These are phyloP conservation scores for Lottia scabra DNA, from an alignment of 2,888 invertebrate species.

Conservation along the genomic window DNA sequence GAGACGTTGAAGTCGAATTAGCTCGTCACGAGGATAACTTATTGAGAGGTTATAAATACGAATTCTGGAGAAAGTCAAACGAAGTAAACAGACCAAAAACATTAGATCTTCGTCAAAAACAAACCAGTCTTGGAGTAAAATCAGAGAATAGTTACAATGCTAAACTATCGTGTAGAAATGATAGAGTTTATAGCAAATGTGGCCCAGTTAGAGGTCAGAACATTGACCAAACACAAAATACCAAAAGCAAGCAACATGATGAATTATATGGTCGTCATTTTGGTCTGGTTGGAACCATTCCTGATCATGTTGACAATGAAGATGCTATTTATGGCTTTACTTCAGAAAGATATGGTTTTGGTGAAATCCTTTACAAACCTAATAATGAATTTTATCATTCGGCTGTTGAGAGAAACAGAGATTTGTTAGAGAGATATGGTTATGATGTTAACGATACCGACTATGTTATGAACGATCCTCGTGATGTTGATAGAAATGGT, in stretches of 20 bases:
- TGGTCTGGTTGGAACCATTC: neutral
- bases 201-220: neutral
- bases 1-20: neutral
- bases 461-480: neutral
- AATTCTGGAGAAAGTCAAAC: neutral
- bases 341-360: neutral
- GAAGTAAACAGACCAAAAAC: neutral
- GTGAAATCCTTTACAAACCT: neutral
- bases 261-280: neutral
- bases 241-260: neutral
- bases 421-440: neutral
- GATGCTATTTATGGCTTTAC: neutral
- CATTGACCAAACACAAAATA: neutral
- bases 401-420: neutral
- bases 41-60: neutral
- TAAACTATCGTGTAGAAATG: neutral
- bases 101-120: neutral
- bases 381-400: neutral
- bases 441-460: neutral
- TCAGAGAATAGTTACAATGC: neutral
- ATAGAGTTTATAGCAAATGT: neutral
- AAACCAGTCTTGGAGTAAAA: neutral
- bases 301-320: neutral
- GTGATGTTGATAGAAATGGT: neutral
- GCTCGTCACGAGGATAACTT: neutral